phyloP scores from a whole-genome alignment of 2,797 vertebrate genomes.

The Siniperca undulata region DNA sequence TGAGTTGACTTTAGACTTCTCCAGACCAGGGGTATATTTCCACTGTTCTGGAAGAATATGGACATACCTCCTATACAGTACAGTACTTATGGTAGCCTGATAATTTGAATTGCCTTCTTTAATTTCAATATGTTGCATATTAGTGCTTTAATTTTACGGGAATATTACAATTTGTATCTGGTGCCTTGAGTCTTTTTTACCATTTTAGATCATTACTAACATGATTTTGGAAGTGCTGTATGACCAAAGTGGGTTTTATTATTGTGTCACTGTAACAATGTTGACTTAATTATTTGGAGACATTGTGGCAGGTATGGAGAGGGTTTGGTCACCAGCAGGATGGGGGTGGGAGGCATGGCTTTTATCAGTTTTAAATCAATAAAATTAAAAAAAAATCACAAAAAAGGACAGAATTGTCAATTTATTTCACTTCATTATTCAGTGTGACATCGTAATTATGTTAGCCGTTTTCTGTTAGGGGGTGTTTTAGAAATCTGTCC shows the following conservation, averaged over 20 bases:
- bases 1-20: background rate
- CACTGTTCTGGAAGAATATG: background rate
- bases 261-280: constrained; percentile 19
- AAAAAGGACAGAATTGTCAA: background rate
- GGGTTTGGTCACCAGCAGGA: background rate
- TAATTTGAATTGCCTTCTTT: background rate
- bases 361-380: background rate
- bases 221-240: background rate
- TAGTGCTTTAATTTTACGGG: background rate
- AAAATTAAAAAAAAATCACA: too few species aligned
- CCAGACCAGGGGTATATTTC: background rate
- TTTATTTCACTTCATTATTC: background rate
- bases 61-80: background rate
- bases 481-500: background rate
- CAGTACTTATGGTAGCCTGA: background rate
- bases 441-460: background rate
- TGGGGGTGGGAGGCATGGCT: background rate
- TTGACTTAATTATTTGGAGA: constrained; percentile 14
- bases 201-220: background rate
- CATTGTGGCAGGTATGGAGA: background rate
- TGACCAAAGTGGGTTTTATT: constrained; percentile 19
- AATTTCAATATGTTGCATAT: constrained; percentile 1
- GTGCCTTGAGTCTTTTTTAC: constrained; percentile 3
- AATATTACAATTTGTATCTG: constrained; percentile 12
- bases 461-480: background rate